phyloP scores from a whole-genome alignment of 2,113 vertebrate genomes.

The Hirundichthys speculiger region DNA sequence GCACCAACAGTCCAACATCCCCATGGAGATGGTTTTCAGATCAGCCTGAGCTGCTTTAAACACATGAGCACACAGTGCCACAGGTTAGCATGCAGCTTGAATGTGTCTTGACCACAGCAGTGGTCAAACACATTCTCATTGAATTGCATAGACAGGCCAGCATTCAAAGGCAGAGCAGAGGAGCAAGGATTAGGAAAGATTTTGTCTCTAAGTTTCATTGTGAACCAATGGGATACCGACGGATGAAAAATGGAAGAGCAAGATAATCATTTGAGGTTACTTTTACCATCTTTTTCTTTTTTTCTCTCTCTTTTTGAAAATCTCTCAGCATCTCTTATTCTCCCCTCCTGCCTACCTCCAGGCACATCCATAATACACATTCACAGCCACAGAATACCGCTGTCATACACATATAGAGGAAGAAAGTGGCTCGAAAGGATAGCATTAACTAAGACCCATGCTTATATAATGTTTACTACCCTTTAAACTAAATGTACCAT shows the following conservation, averaged over 20 bases:
- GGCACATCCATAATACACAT: not conserved
- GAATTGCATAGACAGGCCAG: constrained; percentile 28
- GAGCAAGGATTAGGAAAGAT: constrained; percentile 64
- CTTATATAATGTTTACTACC: constrained; percentile 15
- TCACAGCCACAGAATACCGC: not conserved
- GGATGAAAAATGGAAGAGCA: constrained; percentile 43
- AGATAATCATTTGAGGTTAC: constrained; percentile 40
- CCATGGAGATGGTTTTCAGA: constrained; percentile 48
- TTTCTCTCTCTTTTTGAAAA: constrained; percentile 8
- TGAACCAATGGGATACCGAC: constrained; percentile 45
- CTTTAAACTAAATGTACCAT: no score
- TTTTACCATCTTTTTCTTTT: constrained; percentile 5
- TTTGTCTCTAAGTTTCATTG: constrained; percentile 65
- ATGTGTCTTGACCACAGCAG: constrained; percentile 11
- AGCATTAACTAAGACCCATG: constrained; percentile 42
- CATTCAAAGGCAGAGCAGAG: constrained; percentile 57
- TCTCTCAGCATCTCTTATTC: constrained; percentile 2
- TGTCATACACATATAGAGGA: constrained; percentile 2
- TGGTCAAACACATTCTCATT: constrained; percentile 2
- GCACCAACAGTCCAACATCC: constrained; percentile 32
- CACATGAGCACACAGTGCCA: not conserved
- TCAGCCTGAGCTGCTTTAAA: constrained; percentile 28
- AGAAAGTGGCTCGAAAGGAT: constrained; percentile 19
- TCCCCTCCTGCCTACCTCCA: constrained; percentile 1
- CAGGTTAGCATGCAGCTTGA: constrained; percentile 36